These are phyloP conservation scores for Chaetops frenatus DNA, from an alignment of 2,113 vertebrate species.

Conservation along the genomic window DNA sequence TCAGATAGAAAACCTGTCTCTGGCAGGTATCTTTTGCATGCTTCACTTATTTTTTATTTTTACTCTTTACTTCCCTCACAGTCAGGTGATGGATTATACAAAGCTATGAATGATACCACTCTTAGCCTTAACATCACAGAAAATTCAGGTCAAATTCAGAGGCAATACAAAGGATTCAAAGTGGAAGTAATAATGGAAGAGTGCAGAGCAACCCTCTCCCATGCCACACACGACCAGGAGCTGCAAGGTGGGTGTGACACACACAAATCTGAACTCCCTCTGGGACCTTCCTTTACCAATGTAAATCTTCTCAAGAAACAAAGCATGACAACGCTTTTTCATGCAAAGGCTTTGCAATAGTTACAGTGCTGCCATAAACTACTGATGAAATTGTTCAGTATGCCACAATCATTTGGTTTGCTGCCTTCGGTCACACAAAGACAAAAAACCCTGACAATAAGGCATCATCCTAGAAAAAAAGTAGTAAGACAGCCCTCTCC, in stretches of 20 bases:
- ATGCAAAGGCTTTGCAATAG: not conserved
- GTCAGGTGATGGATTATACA: not conserved
- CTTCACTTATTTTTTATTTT: not conserved
- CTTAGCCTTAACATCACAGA: not conserved
- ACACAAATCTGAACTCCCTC: not conserved
- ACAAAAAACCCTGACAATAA: not conserved
- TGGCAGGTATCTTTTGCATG: not conserved
- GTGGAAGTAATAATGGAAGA: not conserved
- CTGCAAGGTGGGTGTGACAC: not conserved
- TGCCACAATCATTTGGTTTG: not conserved
- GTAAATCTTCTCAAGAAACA: not conserved
- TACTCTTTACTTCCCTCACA: not conserved
- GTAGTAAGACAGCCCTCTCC: not conserved
- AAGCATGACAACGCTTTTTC: not conserved
- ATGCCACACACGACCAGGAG: rapidly evolving
- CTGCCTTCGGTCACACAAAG: not conserved
- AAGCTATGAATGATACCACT: not conserved
- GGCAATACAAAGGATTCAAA: not conserved
- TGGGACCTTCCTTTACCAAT: not conserved
- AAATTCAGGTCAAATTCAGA: not conserved
- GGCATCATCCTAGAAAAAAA: not conserved
- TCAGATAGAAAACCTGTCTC: not conserved
- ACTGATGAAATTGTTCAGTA: not conserved
- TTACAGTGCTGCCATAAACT: not conserved
- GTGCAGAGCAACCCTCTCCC: rapidly evolving